Base-by-base conservation (phyloP, 2,888 invertebrate species). In the Drosophila setosimentum region DNA sequence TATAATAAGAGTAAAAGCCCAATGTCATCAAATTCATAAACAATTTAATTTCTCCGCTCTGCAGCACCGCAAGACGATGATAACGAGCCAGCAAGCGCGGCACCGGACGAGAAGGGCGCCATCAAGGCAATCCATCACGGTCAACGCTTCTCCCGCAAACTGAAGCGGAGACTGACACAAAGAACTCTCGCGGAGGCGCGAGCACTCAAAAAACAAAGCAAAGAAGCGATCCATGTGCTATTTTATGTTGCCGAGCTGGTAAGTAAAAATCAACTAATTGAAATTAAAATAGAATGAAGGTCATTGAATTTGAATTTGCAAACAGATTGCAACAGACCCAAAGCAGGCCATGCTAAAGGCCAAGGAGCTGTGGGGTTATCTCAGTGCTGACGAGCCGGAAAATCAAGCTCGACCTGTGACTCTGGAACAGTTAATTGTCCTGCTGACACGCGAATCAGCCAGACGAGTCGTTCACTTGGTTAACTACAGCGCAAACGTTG, bases 361-460 rank as follows among this genome's bases (percentile, higher is more conserved):
- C 2, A 95, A 95, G 82, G 95, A 96, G 78, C 92, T 97, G 53
- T 97, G 96, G 95, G 92, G 92, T 1, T 94, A 94, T 45, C 93
- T 97, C 61, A 97, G 97, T 88, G 93, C 95, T 78, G 95, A 97
- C 30, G 97, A 97, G 90, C 97, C 97, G 0, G 97, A 97, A 93
- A 97, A 97, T 93, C 97, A 97, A 93, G 96, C 96, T 5, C 94
- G 96, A 40, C 97, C 97, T 0, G 94, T 95, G 73, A 97, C 96
- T 2, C 91, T 97, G 37, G 97, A 97, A 90, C 96, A 97, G 90
- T 92, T 97, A 73, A 93, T 97, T 63, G 96, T 97, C 42, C 93
- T 97, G 68, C 91, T 97, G 69, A 95, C 96, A 0, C 93, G 97
- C n/a, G 97, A 97, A 93, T 95, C 96, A 0, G 96, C 96, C 0